Evolutionary conservation across 2,113 vertebrate species (phyloP).

Genomic region (Trogon surrucura): DNA sequence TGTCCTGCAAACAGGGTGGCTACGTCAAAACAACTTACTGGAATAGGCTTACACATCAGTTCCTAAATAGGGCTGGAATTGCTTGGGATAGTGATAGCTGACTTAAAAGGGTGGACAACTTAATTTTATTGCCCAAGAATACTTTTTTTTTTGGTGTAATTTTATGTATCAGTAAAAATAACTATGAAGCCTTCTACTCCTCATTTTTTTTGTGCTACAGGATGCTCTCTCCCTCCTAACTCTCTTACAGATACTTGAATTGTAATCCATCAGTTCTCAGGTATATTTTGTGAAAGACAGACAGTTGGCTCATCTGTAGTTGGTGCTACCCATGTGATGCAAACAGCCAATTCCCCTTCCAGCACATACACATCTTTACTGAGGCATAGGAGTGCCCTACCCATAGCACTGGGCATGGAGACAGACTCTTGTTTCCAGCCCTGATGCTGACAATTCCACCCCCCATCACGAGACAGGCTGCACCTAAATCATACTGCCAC

Average conservation of each 20-base stretch:
- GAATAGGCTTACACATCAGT: neutral
- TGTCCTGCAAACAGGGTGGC: accelerated
- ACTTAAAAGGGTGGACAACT: neutral
- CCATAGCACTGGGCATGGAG: accelerated
- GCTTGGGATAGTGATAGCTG: neutral
- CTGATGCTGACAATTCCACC: neutral
- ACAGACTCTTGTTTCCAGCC: neutral
- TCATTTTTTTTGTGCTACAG: neutral
- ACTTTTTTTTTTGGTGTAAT: neutral
- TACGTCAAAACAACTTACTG: neutral
- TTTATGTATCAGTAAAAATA: neutral
- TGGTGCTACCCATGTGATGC: neutral
- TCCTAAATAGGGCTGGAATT: neutral
- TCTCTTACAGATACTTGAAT: neutral
- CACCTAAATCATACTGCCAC: neutral
- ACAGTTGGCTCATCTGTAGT: neutral
- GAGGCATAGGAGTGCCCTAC: neutral
- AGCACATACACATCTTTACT: neutral
- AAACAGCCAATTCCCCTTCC: neutral
- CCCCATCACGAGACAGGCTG: neutral
- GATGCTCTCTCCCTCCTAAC: accelerated
- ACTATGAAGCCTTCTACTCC: neutral
- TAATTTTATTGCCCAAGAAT: neutral
- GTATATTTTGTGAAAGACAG: neutral
- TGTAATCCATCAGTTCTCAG: neutral